phyloP scores from a whole-genome alignment of 2,113 vertebrate species.

The Nothoprocta perdicaria region DNA sequence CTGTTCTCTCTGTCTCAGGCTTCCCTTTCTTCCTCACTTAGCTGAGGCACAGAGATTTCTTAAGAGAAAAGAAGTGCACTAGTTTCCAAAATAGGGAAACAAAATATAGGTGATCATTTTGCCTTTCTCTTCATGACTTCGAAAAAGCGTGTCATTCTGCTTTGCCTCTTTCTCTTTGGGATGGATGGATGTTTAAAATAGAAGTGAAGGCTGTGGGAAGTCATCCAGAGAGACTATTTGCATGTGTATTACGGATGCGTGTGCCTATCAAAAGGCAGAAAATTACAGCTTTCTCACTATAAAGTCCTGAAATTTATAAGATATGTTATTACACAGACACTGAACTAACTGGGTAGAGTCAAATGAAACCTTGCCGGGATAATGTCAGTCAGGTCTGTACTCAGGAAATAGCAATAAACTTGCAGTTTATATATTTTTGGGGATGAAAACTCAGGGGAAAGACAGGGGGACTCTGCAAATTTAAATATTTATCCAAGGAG shows the following conservation, averaged over 20 bases:
- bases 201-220: neutral
- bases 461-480: no score
- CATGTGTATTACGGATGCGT: neutral
- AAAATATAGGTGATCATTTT: neutral
- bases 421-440: no score
- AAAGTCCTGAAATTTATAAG: neutral
- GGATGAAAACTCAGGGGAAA: no score
- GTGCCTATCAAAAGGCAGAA: neutral
- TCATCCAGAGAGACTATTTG: neutral
- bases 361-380: neutral
- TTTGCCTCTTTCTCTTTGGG: neutral
- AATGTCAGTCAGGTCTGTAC: neutral
- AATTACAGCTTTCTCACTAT: neutral
- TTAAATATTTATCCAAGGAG: neutral
- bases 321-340: neutral
- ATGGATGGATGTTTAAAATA: neutral
- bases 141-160: neutral
- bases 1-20: neutral
- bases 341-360: neutral
- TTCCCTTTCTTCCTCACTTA: conserved; percentile 7
- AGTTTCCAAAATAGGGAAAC: neutral
- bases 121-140: neutral
- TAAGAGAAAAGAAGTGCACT: neutral
- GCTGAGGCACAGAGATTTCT: neutral
- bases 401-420: neutral